Evolutionary conservation across 1,140 invertebrate genomes (phyloP).

Genomic region (Lepidurus couesii): DNA sequence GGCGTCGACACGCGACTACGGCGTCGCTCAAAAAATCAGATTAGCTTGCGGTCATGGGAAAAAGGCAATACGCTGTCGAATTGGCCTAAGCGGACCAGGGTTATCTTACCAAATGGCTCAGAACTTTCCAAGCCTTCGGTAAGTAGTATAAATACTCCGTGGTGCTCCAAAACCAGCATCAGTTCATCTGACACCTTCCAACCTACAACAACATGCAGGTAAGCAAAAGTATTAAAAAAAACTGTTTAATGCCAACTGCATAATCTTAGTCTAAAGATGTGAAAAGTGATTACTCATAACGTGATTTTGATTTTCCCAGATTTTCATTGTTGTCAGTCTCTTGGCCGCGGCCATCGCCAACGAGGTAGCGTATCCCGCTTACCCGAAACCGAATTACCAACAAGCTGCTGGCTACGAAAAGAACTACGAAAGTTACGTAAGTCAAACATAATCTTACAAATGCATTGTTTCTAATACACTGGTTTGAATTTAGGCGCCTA

Average conservation of each 20-base stretch:
- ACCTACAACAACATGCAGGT: background rate
- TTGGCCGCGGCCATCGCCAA: background rate
- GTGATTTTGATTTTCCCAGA: no score
- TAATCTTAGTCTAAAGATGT: background rate
- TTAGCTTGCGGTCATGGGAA: background rate
- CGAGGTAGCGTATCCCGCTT: background rate
- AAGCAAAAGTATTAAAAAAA: background rate
- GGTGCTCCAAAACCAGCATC: background rate
- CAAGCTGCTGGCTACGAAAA: background rate
- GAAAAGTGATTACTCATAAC: background rate
- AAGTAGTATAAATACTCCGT: background rate
- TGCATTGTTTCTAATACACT: conserved; percentile 26
- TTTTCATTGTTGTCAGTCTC: background rate
- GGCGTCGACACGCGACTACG: background rate
- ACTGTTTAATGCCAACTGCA: background rate
- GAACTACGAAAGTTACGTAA: conserved; percentile 30
- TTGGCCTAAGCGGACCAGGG: background rate
- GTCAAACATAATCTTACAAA: conserved; percentile 26
- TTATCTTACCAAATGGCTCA: background rate
- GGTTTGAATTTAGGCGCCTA: conserved; percentile 24
- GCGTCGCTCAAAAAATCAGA: background rate
- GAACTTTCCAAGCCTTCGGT: background rate
- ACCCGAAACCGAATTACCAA: background rate
- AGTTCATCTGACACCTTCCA: background rate
- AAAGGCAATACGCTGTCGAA: background rate